These are phyloP conservation scores for Hypena proboscidalis DNA, from an alignment of 2,888 invertebrate species.

Conservation along the genomic window DNA sequence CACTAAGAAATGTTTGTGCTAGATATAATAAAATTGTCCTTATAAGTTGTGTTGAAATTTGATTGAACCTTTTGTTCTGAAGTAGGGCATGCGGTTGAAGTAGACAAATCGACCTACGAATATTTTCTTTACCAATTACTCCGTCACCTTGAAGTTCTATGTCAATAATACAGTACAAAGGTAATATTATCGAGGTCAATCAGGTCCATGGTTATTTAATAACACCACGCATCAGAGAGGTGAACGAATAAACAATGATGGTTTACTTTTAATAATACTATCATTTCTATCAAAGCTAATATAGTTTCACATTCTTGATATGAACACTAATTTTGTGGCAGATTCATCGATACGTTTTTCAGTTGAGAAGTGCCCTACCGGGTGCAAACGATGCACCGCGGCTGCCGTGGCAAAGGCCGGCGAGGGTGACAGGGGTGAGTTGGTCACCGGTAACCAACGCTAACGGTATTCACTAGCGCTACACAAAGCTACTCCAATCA, in stretches of 20 bases:
- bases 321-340: conserved; percentile 50
- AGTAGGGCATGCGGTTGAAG: conserved; percentile 47
- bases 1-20: conserved; percentile 21
- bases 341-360: conserved; percentile 63
- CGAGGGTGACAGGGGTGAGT: conserved; percentile 75
- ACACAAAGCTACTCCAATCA: conserved; percentile 26
- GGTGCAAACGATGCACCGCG: conserved; percentile 76
- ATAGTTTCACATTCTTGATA: too few relatives aligned
- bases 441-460: conserved; percentile 27
- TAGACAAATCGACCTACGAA: conserved; percentile 39
- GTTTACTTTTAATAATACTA: too few relatives aligned
- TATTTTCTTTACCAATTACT: conserved; percentile 38
- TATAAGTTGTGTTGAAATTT: conserved; percentile 22
- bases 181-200: conserved; percentile 33
- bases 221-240: conserved; percentile 15
- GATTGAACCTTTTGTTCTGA: conserved; percentile 38
- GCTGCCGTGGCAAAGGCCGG: conserved; percentile 68
- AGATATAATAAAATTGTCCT: conserved; percentile 23
- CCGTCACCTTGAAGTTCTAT: conserved; percentile 39
- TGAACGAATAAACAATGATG: conserved; percentile 3
- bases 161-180: conserved; percentile 42
- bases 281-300: too few relatives aligned
- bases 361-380: conserved; percentile 61
- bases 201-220: conserved; percentile 26
- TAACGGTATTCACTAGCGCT: conserved; percentile 21